Conservation (phyloP, 2,888 invertebrate genomes). For the Nomada ruficornis region DNA sequence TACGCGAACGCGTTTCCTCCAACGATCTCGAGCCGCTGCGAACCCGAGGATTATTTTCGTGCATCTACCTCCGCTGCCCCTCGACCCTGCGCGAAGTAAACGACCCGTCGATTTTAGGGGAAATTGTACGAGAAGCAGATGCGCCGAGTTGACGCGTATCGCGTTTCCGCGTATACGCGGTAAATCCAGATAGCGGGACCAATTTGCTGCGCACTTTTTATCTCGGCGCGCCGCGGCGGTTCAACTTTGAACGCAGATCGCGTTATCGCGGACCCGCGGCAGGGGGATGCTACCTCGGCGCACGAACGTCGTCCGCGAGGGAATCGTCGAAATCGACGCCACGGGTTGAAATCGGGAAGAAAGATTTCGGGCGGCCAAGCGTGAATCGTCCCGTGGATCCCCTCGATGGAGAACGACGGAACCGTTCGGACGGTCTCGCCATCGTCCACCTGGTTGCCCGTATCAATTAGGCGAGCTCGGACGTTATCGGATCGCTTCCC, state of each 20-base stretch:
- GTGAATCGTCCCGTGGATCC: too few relatives aligned
- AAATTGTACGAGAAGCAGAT: constrained; percentile 24
- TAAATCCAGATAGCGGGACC: neutral
- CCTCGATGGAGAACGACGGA: neutral
- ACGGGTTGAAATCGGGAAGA: too few relatives aligned
- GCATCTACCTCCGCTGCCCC: neutral
- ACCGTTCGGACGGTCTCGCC: constrained; percentile 13
- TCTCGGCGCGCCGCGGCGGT: neutral
- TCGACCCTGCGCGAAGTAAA: neutral
- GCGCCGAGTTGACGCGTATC: constrained; percentile 9
- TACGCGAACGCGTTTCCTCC: neutral
- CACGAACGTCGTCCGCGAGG: too few relatives aligned
- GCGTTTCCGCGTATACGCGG: constrained; percentile 1
- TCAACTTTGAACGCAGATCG: constrained; percentile 13
- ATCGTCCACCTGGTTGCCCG: constrained; percentile 52
- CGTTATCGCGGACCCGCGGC: neutral
- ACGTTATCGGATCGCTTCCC: constrained; percentile 63
- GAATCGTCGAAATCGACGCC: too few relatives aligned
- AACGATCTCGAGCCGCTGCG: neutral
- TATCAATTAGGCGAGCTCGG: constrained; percentile 58
- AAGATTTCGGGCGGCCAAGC: too few relatives aligned
- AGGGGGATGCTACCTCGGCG: neutral
- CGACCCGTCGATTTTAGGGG: constrained; percentile 21
- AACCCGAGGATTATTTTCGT: constrained; percentile 2
- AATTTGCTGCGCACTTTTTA: neutral